Evolutionary conservation across 2,797 vertebrate genomes (phyloP).

Genomic region (Choloepus didactylus): DNA sequence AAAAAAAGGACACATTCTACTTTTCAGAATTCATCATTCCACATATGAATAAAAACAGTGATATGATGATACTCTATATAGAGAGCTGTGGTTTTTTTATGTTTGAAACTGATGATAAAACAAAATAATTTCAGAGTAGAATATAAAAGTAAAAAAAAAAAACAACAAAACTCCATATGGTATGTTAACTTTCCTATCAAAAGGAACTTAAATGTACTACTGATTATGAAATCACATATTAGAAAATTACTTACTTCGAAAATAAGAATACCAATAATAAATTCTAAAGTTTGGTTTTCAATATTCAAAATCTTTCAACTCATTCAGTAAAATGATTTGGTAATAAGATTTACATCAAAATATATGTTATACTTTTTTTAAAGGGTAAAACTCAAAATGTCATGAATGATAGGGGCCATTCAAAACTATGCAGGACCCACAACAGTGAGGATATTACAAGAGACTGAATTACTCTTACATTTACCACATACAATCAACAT

Average conservation of each 20-base stretch:
- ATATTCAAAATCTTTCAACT: conserved; percentile 68
- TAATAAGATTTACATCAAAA: conserved; percentile 72
- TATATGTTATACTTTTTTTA: conserved; percentile 83
- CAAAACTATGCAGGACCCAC: conserved; percentile 91
- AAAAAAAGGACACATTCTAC: conserved; percentile 71
- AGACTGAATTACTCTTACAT: conserved; percentile 93
- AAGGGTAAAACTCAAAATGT: conserved; percentile 86
- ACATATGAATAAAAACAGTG: conserved; percentile 68
- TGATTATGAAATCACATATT: conserved; percentile 68
- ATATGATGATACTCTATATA: conserved; percentile 45
- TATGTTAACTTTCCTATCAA: conserved; percentile 40
- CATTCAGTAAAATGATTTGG: conserved; percentile 69
- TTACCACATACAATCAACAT: conserved; percentile 92
- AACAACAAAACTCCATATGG: neutral
- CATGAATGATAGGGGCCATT: conserved; percentile 88
- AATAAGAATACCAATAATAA: conserved; percentile 74
- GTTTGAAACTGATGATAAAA: conserved; percentile 62
- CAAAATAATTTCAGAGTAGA: conserved; percentile 72
- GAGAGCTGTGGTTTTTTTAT: conserved; percentile 57
- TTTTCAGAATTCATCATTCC: conserved; percentile 63
- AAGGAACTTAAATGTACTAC: conserved; percentile 62
- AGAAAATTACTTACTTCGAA: conserved; percentile 72
- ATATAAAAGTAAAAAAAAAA: conserved; percentile 74
- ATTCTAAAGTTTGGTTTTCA: conserved; percentile 71
- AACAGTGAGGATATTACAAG: conserved; percentile 90